phyloP scores from a whole-genome alignment of 2,113 vertebrate genomes.

The Zosterops hypoxanthus region DNA sequence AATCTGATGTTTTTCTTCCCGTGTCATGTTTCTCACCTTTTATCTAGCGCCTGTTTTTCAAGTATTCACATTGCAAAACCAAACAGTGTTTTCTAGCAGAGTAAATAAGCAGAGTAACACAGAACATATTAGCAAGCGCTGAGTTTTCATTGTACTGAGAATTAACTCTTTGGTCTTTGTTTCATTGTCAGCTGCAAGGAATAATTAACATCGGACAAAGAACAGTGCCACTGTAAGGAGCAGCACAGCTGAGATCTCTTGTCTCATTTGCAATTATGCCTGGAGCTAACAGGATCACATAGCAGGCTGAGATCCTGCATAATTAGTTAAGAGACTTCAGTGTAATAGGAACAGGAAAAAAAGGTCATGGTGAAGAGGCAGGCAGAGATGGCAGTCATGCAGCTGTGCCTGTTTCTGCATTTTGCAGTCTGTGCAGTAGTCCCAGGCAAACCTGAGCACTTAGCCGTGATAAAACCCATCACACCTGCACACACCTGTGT shows the following conservation, averaged over 20 bases:
- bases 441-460: neutral
- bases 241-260: slow-evolving; percentile 47
- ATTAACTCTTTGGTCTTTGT: slow-evolving; percentile 53
- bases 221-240: slow-evolving; percentile 1
- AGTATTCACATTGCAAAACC: neutral
- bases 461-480: accelerated
- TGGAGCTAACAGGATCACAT: slow-evolving; percentile 21
- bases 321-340: slow-evolving; percentile 34
- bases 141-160: slow-evolving; percentile 13
- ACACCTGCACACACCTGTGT: accelerated
- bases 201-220: slow-evolving; percentile 42
- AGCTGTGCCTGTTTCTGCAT: neutral
- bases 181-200: neutral
- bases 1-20: neutral
- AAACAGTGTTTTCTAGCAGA: neutral
- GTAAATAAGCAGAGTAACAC: neutral
- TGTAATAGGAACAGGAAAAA: neutral
- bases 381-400: neutral
- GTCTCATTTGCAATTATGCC: slow-evolving; percentile 58
- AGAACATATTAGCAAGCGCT: neutral
- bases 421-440: neutral
- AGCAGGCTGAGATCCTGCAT: slow-evolving; percentile 1
- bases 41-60: neutral
- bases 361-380: neutral
- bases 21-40: neutral